Percentiles rank a stretch among this genome's conserved stretches.
These are phyloP conservation scores for Phoxinus phoxinus DNA, from an alignment of 2,113 vertebrate genomes.

Conservation along the genomic window DNA sequence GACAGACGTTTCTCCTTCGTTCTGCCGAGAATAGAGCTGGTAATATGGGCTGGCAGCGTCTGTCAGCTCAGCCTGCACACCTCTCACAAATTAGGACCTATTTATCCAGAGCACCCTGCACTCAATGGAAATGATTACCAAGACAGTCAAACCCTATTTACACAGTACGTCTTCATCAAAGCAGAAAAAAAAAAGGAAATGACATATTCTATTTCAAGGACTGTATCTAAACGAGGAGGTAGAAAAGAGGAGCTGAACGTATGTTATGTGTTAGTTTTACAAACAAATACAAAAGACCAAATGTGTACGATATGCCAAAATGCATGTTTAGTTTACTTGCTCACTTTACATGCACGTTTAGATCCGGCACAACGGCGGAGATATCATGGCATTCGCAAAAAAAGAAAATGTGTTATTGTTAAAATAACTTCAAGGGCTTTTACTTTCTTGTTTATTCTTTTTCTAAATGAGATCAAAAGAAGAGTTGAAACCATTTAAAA, in stretches of 20 bases:
- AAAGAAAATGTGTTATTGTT: slow-evolving; percentile 75
- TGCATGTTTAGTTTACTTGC: background rate
- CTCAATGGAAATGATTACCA: slow-evolving; percentile 59
- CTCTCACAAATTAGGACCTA: slow-evolving; percentile 58
- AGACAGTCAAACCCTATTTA: slow-evolving; percentile 57
- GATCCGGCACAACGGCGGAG: background rate
- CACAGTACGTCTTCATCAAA: slow-evolving; percentile 56
- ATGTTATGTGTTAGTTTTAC: slow-evolving; percentile 46
- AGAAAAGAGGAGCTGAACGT: slow-evolving; percentile 29
- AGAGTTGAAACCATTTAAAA: slow-evolving; percentile 76
- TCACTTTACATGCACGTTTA: background rate
- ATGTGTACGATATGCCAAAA: background rate
- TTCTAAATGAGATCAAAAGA: slow-evolving; percentile 79
- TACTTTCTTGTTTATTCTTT: slow-evolving; percentile 64
- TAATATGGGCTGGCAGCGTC: slow-evolving; percentile 55
- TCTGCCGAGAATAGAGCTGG: slow-evolving; percentile 45
- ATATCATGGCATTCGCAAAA: slow-evolving; percentile 32
- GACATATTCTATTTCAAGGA: slow-evolving; percentile 56
- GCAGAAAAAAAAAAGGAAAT: slow-evolving; percentile 44
- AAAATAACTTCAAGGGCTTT: slow-evolving; percentile 79
- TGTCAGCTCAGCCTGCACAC: slow-evolving; percentile 60
- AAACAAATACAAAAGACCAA: slow-evolving; percentile 30
- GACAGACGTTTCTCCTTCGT: slow-evolving; percentile 49
- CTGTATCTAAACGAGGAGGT: slow-evolving; percentile 40
- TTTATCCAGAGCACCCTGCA: slow-evolving; percentile 52